Percentiles rank a stretch among this genome's conserved stretches.
Conservation (phyloP, 2,797 vertebrate genomes). For the Pipistrellus pipistrellus region DNA sequence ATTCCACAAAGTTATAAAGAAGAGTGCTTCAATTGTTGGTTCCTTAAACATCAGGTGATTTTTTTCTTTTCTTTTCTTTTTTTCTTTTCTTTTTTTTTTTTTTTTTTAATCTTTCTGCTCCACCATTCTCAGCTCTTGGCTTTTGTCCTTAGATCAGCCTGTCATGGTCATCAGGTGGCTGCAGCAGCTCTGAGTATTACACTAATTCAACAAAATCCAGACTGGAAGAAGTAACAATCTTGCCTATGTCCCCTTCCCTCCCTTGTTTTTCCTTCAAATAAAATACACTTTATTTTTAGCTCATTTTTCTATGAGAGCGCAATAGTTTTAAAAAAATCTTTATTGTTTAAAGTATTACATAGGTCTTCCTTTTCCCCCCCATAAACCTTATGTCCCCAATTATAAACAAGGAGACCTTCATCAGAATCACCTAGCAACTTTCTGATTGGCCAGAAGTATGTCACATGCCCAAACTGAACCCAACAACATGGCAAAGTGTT, state of each 20-base stretch:
- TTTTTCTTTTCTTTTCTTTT: not conserved
- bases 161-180: not conserved
- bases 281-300: no score
- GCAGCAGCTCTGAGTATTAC: not conserved
- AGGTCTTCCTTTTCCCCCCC: no score
- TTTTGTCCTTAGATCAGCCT: not conserved
- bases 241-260: not conserved
- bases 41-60: not conserved
- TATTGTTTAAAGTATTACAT: no score
- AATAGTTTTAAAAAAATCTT: no score
- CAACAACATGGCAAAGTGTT: not conserved
- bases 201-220: conserved; percentile 45
- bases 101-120: not conserved
- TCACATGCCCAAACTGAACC: conserved; percentile 25
- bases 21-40: not conserved
- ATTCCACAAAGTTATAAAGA: not conserved
- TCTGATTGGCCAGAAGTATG: conserved; percentile 14
- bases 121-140: not conserved
- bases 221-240: conserved; percentile 18
- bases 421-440: not conserved
- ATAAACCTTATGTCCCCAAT: not conserved
- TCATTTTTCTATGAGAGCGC: no score
- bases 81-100: not conserved
- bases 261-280: no score
- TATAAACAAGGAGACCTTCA: not conserved